phyloP scores from a whole-genome alignment of 2,113 vertebrate genomes.

The Petromus typicus region DNA sequence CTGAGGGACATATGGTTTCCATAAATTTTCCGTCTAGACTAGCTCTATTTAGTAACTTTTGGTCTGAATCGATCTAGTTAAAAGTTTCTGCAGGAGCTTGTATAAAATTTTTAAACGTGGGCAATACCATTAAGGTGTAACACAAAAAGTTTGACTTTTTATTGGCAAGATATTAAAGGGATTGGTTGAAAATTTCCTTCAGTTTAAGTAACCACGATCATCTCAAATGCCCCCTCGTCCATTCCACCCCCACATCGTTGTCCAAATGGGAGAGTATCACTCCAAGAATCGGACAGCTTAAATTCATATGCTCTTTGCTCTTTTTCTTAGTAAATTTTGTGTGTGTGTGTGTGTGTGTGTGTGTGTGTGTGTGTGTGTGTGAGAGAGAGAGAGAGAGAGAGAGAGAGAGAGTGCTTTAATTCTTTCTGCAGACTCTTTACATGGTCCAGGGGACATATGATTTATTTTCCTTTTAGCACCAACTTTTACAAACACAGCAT shows the following conservation, averaged over 20 bases:
- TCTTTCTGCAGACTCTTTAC: conserved; percentile 86
- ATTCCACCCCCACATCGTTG: conserved; percentile 55
- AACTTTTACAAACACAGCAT: conserved; percentile 83
- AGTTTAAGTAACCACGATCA: conserved; percentile 43
- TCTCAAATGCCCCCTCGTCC: neutral
- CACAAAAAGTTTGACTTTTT: conserved; percentile 81
- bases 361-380: conserved; percentile 66
- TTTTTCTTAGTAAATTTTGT: conserved; percentile 85
- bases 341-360: conserved; percentile 70
- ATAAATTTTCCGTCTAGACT: conserved; percentile 88
- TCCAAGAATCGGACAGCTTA: conserved; percentile 77
- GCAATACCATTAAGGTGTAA: conserved; percentile 80
- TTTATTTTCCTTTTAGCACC: conserved; percentile 85
- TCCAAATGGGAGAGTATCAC: conserved; percentile 76
- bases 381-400: too few relatives aligned
- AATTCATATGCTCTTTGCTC: conserved; percentile 78
- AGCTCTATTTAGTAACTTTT: conserved; percentile 86
- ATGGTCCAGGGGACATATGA: conserved; percentile 81
- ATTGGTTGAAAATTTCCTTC: conserved; percentile 53
- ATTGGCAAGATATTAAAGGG: conserved; percentile 62
- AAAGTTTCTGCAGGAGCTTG: conserved; percentile 79
- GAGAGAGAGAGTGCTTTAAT: too few relatives aligned
- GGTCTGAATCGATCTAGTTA: conserved; percentile 81
- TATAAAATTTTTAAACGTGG: conserved; percentile 77
- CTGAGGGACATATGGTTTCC: conserved; percentile 87